A percentile compares a stretch with the other conserved stretches of the same genome.
These are phyloP conservation scores for Drosophila kuntzei DNA, from an alignment of 2,888 invertebrate genomes.

Conservation along the genomic window DNA sequence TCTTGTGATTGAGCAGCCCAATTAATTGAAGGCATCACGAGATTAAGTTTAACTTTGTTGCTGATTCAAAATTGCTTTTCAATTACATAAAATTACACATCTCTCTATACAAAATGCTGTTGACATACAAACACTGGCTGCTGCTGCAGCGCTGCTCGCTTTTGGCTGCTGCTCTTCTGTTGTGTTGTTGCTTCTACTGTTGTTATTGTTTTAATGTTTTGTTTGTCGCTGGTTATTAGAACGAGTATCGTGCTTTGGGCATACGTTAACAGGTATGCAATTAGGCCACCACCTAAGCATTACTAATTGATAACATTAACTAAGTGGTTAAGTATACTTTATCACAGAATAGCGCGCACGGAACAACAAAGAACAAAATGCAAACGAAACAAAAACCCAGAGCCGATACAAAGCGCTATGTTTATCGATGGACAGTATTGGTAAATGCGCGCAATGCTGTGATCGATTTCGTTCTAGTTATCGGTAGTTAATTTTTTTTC, in stretches of 20 bases:
- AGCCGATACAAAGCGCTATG: conserved; percentile 18
- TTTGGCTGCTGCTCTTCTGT: conserved; percentile 12
- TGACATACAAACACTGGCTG: conserved; percentile 56
- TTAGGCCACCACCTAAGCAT: conserved; percentile 45
- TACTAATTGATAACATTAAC: conserved; percentile 64
- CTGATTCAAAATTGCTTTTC: conserved; percentile 58
- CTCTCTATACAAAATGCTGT: conserved; percentile 19
- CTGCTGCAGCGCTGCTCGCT: conserved; percentile 41
- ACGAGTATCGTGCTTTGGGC: conserved; percentile 11
- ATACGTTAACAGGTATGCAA: conserved; percentile 30
- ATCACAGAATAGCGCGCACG: conserved; percentile 69
- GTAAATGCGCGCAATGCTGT: conserved; percentile 13
- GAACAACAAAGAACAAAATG: conserved; percentile 61
- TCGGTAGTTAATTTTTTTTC: conserved; percentile 22
- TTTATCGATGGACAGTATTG: conserved; percentile 29
- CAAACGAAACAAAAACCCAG: conserved; percentile 61
- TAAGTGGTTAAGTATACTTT: conserved; percentile 73
- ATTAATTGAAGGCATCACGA: conserved; percentile 67
- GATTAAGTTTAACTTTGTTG: conserved; percentile 54
- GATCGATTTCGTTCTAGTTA: conserved; percentile 6
- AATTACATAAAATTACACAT: conserved; percentile 74
- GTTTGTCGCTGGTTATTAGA: conserved; percentile 2
- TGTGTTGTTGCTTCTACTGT: conserved; percentile 7
- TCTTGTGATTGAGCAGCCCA: conserved; percentile 51
- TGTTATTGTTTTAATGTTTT: conserved; percentile 28